A percentile compares a stretch with the other conserved stretches of the same genome.
Conservation (phyloP, 2,888 invertebrate species). For the Eupithecia subumbrata region DNA sequence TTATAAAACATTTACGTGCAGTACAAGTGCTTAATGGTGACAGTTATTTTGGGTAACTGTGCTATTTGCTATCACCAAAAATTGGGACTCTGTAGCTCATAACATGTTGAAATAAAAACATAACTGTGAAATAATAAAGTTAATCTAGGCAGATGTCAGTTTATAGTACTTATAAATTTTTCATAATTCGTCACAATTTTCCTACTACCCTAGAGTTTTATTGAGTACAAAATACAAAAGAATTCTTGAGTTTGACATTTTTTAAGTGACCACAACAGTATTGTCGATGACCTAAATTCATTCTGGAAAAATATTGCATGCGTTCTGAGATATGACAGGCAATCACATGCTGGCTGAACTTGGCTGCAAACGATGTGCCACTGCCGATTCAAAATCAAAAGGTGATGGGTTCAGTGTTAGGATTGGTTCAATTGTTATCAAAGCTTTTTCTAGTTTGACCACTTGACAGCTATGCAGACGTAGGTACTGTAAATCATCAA, state of each 20-base stretch:
- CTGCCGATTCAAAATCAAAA: constrained; percentile 1
- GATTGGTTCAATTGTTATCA: not conserved
- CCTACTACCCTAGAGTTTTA: not conserved
- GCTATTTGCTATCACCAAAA: not conserved
- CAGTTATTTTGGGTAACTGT: not conserved
- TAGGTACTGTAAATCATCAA: not conserved
- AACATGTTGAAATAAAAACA: not conserved
- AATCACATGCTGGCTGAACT: constrained; percentile 35
- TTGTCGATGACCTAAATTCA: not conserved
- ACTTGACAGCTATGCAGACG: not conserved
- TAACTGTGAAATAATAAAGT: not conserved
- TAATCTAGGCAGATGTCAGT: not conserved
- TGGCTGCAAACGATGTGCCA: constrained; percentile 6
- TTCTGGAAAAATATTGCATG: constrained; percentile 31
- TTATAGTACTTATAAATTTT: not conserved
- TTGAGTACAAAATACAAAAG: not conserved
- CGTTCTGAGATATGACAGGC: constrained; percentile 29
- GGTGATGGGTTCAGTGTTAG: not conserved
- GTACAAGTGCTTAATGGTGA: not conserved
- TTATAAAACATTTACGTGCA: not conserved
- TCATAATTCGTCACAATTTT: not conserved
- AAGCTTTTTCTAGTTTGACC: not conserved
- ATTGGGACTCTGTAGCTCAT: not conserved
- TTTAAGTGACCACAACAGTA: not conserved
- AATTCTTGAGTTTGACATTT: not conserved